Conservation (phyloP, 2,888 invertebrate species). For the Escarpia spicata region DNA sequence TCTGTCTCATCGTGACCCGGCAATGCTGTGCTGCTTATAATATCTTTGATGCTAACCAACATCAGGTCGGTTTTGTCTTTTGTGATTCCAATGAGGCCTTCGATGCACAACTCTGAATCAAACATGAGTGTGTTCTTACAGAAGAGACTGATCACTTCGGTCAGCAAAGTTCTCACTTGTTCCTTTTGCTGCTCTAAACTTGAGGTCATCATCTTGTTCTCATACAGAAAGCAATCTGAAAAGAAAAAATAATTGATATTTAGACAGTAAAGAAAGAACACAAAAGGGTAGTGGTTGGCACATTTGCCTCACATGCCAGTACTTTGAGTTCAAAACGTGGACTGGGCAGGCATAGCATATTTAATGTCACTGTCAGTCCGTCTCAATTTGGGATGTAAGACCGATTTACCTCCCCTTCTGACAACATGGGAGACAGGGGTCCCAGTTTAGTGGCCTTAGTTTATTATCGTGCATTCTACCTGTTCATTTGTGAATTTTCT, state of each 20-base stretch:
- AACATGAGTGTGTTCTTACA: constrained; percentile 31
- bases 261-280: no score
- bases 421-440: no score
- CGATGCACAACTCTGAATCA: constrained; percentile 28
- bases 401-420: no score
- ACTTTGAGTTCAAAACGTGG: no score
- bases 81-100: constrained; percentile 31
- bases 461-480: no score
- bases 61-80: constrained; percentile 25
- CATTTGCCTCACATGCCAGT: no score
- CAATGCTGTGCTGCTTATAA: neutral
- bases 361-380: no score
- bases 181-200: neutral
- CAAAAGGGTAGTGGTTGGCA: no score
- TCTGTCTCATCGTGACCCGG: neutral
- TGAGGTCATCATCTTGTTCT: neutral
- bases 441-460: no score
- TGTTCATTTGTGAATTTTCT: no score
- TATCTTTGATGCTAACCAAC: constrained; percentile 27
- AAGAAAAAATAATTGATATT: neutral
- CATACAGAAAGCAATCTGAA: neutral
- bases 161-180: constrained; percentile 1
- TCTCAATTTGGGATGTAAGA: no score
- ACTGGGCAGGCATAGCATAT: no score
- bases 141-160: constrained; percentile 28